Base-by-base conservation (phyloP, 2,888 invertebrate genomes). In the Lasioglossum calceatum region DNA sequence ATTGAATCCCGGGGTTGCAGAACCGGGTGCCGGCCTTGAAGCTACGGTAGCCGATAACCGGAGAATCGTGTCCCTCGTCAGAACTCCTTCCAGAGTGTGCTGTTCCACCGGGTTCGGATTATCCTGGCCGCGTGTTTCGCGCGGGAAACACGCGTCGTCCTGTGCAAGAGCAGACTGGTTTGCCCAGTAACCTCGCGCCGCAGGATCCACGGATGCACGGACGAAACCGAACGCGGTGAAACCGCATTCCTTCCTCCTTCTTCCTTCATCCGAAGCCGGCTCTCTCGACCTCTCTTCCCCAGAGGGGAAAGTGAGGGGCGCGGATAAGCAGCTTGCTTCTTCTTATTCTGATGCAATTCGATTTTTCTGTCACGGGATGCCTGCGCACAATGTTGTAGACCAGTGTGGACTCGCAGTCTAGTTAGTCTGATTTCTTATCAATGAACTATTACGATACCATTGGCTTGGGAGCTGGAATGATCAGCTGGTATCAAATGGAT, bases 101-200 rank as follows among this genome's bases (percentile, higher is more conserved):
- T 70, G 47, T 84, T 86, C 86, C 82, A 44, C 82, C 79, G 61
- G 61, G 23, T 79, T 78, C 47, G 82, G 86, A 82, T 85, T 82
- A 85, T 87, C 82, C 71, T 81, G 72, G 58, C 79, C 75, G 54
- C 79, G 70, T 72, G 84, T 54, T 70, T 50, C 75, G 54, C 77
- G 76, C 86, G 85, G 88, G 87, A 89, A 90, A 91, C 92, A 88
- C 87, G 79, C 84, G 87, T 81, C 84, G 86, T 71, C 87, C 36
- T 54, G 23, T 54, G 23, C 19, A 39, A 47, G 50, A 79, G 85
- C 88, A 93, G 93, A 93, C 93, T 93, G 92, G 93, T 92, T 93
- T 92, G 93, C 93, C 93, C 92, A 93, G 93, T 93, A 93, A 93
- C 93, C 93, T 92, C 92, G 90, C 91, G 79, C 70, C 81, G 82